Conservation (phyloP, 2,888 invertebrate species). For the Chloroclystis v-ata region DNA sequence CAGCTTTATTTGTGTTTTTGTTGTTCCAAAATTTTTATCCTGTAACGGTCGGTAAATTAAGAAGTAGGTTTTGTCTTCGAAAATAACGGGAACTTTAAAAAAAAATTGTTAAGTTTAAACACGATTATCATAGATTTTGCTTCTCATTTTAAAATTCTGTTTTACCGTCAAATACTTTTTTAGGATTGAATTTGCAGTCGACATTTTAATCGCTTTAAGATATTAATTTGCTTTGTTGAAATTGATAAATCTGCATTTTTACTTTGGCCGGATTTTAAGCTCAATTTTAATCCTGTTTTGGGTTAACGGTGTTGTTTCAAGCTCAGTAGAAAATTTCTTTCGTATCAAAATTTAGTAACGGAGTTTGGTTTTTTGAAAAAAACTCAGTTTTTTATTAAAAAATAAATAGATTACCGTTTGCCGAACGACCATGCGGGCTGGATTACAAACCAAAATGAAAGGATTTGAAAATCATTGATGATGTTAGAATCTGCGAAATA, state of each 20-base stretch:
- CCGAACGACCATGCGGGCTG: constrained; percentile 7
- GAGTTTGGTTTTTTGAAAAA: constrained; percentile 4
- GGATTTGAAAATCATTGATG: not conserved
- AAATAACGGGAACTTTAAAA: no score
- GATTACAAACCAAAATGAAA: constrained; percentile 1
- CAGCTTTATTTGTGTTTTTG: no score
- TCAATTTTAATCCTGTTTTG: constrained; percentile 42
- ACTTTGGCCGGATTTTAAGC: constrained; percentile 30
- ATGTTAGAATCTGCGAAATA: no score
- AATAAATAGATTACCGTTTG: constrained; percentile 5
- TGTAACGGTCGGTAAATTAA: not conserved
- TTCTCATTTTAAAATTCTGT: not conserved
- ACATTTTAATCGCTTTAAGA: constrained; percentile 55
- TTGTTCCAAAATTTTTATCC: no score
- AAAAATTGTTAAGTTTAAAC: not conserved
- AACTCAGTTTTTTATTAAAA: constrained; percentile 4
- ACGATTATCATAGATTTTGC: constrained; percentile 2
- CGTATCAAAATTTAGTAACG: constrained; percentile 14
- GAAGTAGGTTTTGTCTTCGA: no score
- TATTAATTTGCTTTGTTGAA: constrained; percentile 44
- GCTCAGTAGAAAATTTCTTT: constrained; percentile 22
- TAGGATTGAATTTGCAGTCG: constrained; percentile 33
- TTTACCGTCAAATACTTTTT: constrained; percentile 13
- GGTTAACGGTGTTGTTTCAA: constrained; percentile 31
- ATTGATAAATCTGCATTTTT: constrained; percentile 13